These are phyloP conservation scores for Botia almorhae DNA, from an alignment of 2,797 vertebrate genomes.

Conservation along the genomic window DNA sequence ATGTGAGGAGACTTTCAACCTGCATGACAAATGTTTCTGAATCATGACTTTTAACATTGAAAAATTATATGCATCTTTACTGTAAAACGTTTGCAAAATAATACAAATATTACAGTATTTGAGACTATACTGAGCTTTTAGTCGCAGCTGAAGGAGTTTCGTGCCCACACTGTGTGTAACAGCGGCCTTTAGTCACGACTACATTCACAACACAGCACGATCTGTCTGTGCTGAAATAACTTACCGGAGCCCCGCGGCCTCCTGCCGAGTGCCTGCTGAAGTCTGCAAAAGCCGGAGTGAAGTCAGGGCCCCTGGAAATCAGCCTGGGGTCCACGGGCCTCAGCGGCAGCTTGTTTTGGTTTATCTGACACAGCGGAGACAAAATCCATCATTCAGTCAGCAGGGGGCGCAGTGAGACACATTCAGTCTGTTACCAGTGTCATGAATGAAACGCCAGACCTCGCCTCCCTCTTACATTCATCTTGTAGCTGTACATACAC, in stretches of 20 bases:
- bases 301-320: slow-evolving; percentile 93
- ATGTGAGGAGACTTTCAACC: too few species aligned
- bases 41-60: too few species aligned
- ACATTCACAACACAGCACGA: neutral
- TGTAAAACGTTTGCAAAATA: too few species aligned
- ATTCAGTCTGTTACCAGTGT: slow-evolving; percentile 28
- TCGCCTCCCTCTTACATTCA: neutral
- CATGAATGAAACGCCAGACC: slow-evolving; percentile 46
- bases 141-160: too few species aligned
- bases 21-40: too few species aligned
- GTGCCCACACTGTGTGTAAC: too few species aligned
- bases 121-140: too few species aligned
- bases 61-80: too few species aligned
- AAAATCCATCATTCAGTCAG: slow-evolving; percentile 62
- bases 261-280: slow-evolving; percentile 88
- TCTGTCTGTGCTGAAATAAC: slow-evolving; percentile 63
- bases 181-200: too few species aligned
- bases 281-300: slow-evolving; percentile 96
- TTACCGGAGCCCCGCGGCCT: slow-evolving; percentile 88
- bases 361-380: slow-evolving; percentile 81
- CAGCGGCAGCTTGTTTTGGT: slow-evolving; percentile 89
- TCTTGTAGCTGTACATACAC: neutral
- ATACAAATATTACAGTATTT: too few species aligned
- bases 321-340: slow-evolving; percentile 88
- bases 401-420: slow-evolving; percentile 70